phyloP scores from a whole-genome alignment of 2,797 vertebrate genomes.

The Takifugu rubripes region DNA sequence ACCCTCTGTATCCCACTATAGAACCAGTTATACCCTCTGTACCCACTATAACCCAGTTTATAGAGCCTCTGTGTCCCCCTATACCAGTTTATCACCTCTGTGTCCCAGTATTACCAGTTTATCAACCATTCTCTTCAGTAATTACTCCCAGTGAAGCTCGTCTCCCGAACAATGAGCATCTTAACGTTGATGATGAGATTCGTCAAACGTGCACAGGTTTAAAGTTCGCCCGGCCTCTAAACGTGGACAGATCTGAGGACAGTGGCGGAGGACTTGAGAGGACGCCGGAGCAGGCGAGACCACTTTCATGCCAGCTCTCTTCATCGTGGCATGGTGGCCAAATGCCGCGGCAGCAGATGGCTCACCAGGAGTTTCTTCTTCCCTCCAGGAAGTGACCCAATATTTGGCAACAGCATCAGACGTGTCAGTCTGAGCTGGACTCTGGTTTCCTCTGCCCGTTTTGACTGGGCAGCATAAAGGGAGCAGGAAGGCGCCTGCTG shows the following conservation, averaged over 20 bases:
- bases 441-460: conserved; percentile 22
- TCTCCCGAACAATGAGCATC: too few relatives aligned
- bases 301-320: conserved; percentile 24
- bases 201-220: too few relatives aligned
- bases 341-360: conserved; percentile 49
- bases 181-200: too few relatives aligned
- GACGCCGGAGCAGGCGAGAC: conserved; percentile 9
- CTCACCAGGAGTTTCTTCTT: conserved; percentile 12
- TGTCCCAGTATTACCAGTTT: too few relatives aligned
- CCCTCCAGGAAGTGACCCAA: conserved; percentile 51
- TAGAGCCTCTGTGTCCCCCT: too few relatives aligned
- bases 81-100: too few relatives aligned
- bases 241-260: background rate
- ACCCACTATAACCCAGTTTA: too few relatives aligned
- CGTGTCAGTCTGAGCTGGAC: conserved; percentile 24
- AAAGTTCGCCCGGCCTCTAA: too few relatives aligned
- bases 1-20: too few relatives aligned
- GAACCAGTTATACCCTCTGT: too few relatives aligned
- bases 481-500: conserved; percentile 8
- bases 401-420: conserved; percentile 40
- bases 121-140: background rate
- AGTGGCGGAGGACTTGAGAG: conserved; percentile 9
- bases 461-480: conserved; percentile 15
- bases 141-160: too few relatives aligned
- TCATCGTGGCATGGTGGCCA: conserved; percentile 33